Percentiles rank a stretch among this genome's conserved stretches.
Evolutionary conservation across 2,888 invertebrate genomes (phyloP).

Genomic region (Patella depressa): DNA sequence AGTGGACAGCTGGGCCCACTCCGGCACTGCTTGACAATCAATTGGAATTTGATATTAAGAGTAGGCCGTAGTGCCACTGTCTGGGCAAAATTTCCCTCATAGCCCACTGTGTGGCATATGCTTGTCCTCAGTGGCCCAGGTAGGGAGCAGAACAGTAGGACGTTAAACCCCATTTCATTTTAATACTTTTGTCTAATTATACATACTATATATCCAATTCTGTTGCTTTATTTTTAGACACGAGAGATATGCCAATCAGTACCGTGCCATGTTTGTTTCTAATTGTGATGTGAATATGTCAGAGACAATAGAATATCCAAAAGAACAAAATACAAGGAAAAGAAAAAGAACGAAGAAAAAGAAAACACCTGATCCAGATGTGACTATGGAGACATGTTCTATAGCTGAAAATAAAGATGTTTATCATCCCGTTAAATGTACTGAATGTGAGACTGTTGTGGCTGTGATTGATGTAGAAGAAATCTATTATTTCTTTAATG

Average conservation of each 20-base stretch:
- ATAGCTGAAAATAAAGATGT: conserved; percentile 57
- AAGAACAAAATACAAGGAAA: conserved; percentile 59
- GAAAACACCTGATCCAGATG: background rate
- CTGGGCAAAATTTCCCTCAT: no score
- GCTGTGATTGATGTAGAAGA: conserved; percentile 75
- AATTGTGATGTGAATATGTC: conserved; percentile 73
- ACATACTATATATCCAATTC: no score
- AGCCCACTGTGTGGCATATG: no score
- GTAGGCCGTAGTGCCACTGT: no score
- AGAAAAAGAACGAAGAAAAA: conserved; percentile 46
- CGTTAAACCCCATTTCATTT: no score
- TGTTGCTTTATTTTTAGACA: conserved; percentile 69
- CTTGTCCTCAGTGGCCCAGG: no score
- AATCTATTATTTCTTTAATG: conserved; percentile 77
- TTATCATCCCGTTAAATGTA: conserved; percentile 74
- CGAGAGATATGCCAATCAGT: conserved; percentile 74
- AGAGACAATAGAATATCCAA: conserved; percentile 63
- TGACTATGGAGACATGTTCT: background rate
- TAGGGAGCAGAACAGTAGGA: no score
- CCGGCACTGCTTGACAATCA: no score
- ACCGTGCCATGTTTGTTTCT: conserved; percentile 77
- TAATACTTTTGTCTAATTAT: no score
- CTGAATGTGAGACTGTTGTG: conserved; percentile 74
- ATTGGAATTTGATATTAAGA: no score
- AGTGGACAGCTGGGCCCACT: no score